These are phyloP conservation scores for Etia nguti DNA, from an alignment of 2,113 vertebrate genomes.

Conservation along the genomic window DNA sequence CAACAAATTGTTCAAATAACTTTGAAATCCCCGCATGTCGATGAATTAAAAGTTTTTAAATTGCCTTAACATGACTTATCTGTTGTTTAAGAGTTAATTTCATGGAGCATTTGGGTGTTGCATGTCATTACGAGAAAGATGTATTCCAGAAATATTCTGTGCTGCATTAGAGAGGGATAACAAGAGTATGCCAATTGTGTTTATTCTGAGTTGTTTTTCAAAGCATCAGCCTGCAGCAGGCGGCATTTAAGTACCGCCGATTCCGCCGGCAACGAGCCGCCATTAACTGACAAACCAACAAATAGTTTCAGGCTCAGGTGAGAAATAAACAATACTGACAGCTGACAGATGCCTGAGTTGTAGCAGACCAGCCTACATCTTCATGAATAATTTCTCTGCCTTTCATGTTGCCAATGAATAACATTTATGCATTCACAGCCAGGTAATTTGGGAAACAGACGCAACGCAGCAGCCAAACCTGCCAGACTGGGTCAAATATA, in stretches of 20 bases:
- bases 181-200: conserved; percentile 26
- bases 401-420: conserved; percentile 47
- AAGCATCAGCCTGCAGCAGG: conserved; percentile 36
- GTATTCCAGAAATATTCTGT: conserved; percentile 13
- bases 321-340: conserved; percentile 63
- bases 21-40: conserved; percentile 9
- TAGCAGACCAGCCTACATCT: conserved; percentile 20
- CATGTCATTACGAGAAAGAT: conserved; percentile 11
- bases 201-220: conserved; percentile 41
- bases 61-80: conserved; percentile 29
- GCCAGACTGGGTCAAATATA: conserved; percentile 18
- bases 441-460: conserved; percentile 36
- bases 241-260: conserved; percentile 18
- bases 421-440: conserved; percentile 29
- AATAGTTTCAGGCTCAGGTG: conserved; percentile 55
- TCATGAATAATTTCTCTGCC: conserved; percentile 48
- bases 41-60: background rate
- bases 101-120: conserved; percentile 44
- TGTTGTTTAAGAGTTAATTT: conserved; percentile 56
- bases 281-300: conserved; percentile 54
- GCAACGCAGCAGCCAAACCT: background rate
- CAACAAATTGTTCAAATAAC: background rate
- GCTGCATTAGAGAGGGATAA: conserved; percentile 29
- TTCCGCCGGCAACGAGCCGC: conserved; percentile 12
- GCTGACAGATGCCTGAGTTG: conserved; percentile 59